phyloP scores from a whole-genome alignment of 2,113 vertebrate species.

The Hydropotes inermis region DNA sequence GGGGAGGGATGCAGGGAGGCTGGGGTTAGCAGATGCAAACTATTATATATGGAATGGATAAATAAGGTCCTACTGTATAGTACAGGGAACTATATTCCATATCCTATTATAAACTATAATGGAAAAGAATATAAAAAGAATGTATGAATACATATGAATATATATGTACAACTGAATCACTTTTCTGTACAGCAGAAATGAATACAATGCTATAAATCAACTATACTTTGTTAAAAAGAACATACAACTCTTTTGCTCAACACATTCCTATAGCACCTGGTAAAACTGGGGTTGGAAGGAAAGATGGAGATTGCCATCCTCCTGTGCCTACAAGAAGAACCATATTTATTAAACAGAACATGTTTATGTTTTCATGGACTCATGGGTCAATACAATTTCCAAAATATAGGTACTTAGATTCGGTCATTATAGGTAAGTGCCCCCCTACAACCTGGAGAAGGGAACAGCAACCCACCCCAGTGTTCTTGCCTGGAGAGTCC shows the following conservation, averaged over 20 bases:
- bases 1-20: not conserved
- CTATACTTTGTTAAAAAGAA: not conserved
- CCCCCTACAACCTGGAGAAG: not conserved
- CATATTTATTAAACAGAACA: not conserved
- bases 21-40: not conserved
- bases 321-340: not conserved
- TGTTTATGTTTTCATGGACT: not conserved
- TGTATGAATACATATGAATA: not conserved
- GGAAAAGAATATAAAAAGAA: not conserved
- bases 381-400: not conserved
- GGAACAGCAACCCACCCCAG: not conserved
- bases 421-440: not conserved
- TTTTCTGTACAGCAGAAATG: not conserved
- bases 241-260: not conserved
- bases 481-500: not conserved
- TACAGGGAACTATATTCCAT: too few species aligned
- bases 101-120: not conserved
- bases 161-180: not conserved
- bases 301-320: not conserved
- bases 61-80: not conserved
- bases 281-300: not conserved
- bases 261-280: not conserved
- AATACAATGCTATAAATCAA: not conserved
- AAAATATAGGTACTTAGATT: not conserved
- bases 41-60: not conserved